These are phyloP conservation scores for Sebastes wilsoni DNA, from an alignment of 2,797 vertebrate genomes.

Conservation along the genomic window DNA sequence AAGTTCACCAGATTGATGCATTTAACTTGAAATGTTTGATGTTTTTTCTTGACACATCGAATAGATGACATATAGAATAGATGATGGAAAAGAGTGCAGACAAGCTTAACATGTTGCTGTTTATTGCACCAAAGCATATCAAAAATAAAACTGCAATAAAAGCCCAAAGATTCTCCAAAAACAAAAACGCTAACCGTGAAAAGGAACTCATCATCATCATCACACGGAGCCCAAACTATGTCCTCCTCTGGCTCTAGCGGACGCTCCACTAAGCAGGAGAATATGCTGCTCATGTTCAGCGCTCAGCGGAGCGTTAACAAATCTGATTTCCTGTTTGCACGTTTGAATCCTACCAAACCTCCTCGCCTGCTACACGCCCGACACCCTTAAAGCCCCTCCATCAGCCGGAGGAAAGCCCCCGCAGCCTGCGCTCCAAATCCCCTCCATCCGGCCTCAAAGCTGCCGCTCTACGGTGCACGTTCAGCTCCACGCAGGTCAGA, in stretches of 20 bases:
- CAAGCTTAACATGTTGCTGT: too few relatives aligned
- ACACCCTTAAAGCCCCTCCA: slow-evolving; percentile 4
- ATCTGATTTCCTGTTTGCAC: background rate
- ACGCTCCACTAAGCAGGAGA: background rate
- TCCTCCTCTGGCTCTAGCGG: background rate
- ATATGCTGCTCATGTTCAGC: background rate
- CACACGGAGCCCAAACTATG: background rate
- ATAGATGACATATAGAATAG: too few relatives aligned
- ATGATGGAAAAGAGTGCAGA: too few relatives aligned
- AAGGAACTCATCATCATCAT: background rate
- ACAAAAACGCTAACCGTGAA: too few relatives aligned
- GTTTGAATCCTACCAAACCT: background rate
- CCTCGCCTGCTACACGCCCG: background rate
- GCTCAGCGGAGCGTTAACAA: background rate
- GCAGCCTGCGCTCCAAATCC: background rate
- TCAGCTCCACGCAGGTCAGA: background rate
- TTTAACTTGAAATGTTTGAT: too few relatives aligned
- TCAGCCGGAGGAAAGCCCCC: background rate
- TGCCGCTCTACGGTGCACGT: background rate
- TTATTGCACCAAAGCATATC: too few relatives aligned
- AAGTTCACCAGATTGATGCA: too few relatives aligned
- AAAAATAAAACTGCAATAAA: too few relatives aligned
- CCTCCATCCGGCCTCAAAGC: background rate
- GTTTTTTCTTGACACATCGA: too few relatives aligned
- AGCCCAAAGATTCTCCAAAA: background rate